Percentiles rank a stretch among this genome's conserved stretches.
These are phyloP conservation scores for Rattus rattus DNA, from an alignment of 2,113 vertebrate genomes.

Conservation along the genomic window DNA sequence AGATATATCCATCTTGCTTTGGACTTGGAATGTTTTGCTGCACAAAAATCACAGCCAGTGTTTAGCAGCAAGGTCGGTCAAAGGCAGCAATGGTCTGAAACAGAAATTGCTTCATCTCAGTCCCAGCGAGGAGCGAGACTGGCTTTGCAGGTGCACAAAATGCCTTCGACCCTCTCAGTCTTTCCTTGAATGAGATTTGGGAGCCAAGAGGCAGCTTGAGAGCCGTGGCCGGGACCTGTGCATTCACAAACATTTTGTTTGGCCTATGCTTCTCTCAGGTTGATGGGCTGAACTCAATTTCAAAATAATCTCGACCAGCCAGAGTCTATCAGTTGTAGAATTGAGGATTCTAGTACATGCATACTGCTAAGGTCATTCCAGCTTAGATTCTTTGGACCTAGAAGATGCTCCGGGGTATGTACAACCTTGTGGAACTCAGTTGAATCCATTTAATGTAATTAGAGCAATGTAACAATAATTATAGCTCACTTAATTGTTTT, in stretches of 20 bases:
- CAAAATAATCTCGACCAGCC: constrained; percentile 10
- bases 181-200: neutral
- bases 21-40: constrained; percentile 39
- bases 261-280: neutral
- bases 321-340: neutral
- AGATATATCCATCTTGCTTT: constrained; percentile 65
- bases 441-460: neutral
- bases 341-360: neutral
- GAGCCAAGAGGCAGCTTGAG: neutral
- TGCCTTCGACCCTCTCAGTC: neutral
- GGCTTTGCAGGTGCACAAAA: neutral
- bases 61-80: constrained; percentile 54
- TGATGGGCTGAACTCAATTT: constrained; percentile 25
- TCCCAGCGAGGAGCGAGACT: constrained; percentile 39
- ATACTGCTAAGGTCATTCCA: neutral
- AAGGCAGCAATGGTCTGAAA: constrained; percentile 26
- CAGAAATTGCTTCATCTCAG: constrained; percentile 43
- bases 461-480: neutral
- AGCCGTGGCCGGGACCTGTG: neutral
- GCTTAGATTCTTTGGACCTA: neutral
- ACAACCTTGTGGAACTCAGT: neutral
- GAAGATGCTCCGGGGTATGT: neutral
- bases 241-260: constrained; percentile 32
- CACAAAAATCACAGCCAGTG: constrained; percentile 57
- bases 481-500: neutral